Percentiles rank a stretch among this genome's conserved stretches.
phyloP scores from a whole-genome alignment of 2,888 invertebrate species.

The Orthosia incerta region DNA sequence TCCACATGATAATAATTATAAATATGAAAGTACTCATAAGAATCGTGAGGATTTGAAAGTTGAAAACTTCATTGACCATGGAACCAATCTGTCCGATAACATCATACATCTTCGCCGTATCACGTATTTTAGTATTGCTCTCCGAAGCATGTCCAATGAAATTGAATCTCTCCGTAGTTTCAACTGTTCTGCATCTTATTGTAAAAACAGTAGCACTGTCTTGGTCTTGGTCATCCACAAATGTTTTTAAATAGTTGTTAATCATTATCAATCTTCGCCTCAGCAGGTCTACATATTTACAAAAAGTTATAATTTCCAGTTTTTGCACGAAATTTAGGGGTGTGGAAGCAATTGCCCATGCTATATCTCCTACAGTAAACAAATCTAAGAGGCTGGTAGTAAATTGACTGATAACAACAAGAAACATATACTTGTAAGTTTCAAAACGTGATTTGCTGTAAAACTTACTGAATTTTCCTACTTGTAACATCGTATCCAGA shows the following conservation, averaged over 20 bases:
- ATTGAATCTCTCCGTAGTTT: conserved; percentile 56
- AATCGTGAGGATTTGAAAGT: conserved; percentile 80
- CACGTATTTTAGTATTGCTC: conserved; percentile 74
- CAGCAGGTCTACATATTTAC: conserved; percentile 42
- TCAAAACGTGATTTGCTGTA: conserved; percentile 38
- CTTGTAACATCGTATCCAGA: conserved; percentile 42
- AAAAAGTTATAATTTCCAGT: conserved; percentile 46
- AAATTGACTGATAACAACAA: conserved; percentile 33
- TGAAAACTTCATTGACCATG: conserved; percentile 76
- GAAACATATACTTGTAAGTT: conserved; percentile 49
- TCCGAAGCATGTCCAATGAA: conserved; percentile 70
- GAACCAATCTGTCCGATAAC: conserved; percentile 74
- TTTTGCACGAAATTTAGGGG: conserved; percentile 45
- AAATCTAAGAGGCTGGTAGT: conserved; percentile 32
- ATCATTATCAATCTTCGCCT: conserved; percentile 60
- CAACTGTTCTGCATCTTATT: conserved; percentile 44
- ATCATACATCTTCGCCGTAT: conserved; percentile 75
- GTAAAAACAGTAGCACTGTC: conserved; percentile 67
- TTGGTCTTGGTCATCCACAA: conserved; percentile 69
- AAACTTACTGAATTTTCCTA: conserved; percentile 37
- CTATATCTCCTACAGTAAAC: conserved; percentile 34
- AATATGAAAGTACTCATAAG: conserved; percentile 77
- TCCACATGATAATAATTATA: conserved; percentile 78
- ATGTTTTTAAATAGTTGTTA: conserved; percentile 73
- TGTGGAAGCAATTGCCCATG: conserved; percentile 37